Conservation (phyloP, 2,113 vertebrate genomes). For the Aegotheles bennettii region DNA sequence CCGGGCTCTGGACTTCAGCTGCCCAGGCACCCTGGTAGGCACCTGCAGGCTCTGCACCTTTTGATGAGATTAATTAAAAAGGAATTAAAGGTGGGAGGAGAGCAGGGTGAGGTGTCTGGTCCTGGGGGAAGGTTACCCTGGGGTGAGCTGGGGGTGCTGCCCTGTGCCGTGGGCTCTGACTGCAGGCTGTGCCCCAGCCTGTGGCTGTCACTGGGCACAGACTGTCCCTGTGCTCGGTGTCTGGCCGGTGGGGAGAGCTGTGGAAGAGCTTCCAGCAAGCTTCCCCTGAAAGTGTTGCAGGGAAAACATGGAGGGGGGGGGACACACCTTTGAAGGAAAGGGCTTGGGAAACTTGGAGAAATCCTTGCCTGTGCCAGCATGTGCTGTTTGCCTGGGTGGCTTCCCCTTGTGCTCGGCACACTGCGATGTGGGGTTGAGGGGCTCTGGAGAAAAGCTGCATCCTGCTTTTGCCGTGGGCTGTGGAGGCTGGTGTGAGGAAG, state of each 20-base stretch:
- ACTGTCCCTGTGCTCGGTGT: not conserved
- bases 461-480: fast-evolving
- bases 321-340: not conserved
- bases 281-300: not conserved
- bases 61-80: not conserved
- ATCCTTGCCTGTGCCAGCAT: not conserved
- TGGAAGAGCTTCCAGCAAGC: not conserved
- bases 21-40: not conserved
- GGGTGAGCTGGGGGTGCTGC: not conserved
- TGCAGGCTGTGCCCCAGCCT: not conserved
- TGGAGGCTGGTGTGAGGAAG: fast-evolving
- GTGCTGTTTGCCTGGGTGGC: not conserved
- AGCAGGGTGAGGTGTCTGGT: not conserved
- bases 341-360: not conserved
- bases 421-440: not conserved
- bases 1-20: not conserved
- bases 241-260: not conserved
- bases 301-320: not conserved
- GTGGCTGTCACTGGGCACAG: fast-evolving
- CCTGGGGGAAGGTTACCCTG: not conserved
- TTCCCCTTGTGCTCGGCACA: fast-evolving
- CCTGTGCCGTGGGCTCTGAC: fast-evolving
- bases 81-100: not conserved
- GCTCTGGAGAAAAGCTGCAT: fast-evolving
- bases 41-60: not conserved